Conservation (phyloP, 1,140 invertebrate species). For the Ganaspis sp. region DNA sequence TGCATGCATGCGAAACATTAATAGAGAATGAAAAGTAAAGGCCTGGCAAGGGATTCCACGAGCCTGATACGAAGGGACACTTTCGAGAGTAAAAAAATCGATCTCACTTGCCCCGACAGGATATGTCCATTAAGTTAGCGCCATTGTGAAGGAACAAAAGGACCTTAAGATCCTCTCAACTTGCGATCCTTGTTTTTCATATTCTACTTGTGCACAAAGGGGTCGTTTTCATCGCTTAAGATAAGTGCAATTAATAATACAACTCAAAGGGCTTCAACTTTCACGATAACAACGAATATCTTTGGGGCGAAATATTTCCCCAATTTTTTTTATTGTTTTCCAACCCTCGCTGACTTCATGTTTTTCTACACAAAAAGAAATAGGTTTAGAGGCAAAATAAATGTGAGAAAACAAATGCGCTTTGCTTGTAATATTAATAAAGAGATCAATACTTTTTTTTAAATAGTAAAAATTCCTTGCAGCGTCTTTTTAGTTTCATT, state of each 20-base stretch:
- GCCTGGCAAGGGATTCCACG: neutral
- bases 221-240: conserved; percentile 47
- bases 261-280: conserved; percentile 24
- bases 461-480: too few relatives aligned
- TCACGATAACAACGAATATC: conserved; percentile 38
- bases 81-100: conserved; percentile 42
- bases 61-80: neutral
- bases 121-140: conserved; percentile 53
- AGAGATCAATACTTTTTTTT: too few relatives aligned
- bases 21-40: conserved; percentile 25
- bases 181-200: conserved; percentile 52
- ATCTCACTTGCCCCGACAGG: conserved; percentile 50
- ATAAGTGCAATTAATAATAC: conserved; percentile 59
- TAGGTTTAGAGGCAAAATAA: too few relatives aligned
- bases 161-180: conserved; percentile 51
- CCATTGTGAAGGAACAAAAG: conserved; percentile 54
- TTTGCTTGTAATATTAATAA: too few relatives aligned
- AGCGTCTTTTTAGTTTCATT: too few relatives aligned
- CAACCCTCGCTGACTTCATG: conserved; percentile 31
- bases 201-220: conserved; percentile 41
- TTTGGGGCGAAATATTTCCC: conserved; percentile 36
- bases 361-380: conserved; percentile 30
- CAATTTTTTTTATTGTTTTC: conserved; percentile 39
- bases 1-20: conserved; percentile 17
- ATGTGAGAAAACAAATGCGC: too few relatives aligned